A percentile compares a stretch with the other conserved stretches of the same genome.
Conservation (phyloP, 2,113 vertebrate species). For the Eonycteris spelaea region DNA sequence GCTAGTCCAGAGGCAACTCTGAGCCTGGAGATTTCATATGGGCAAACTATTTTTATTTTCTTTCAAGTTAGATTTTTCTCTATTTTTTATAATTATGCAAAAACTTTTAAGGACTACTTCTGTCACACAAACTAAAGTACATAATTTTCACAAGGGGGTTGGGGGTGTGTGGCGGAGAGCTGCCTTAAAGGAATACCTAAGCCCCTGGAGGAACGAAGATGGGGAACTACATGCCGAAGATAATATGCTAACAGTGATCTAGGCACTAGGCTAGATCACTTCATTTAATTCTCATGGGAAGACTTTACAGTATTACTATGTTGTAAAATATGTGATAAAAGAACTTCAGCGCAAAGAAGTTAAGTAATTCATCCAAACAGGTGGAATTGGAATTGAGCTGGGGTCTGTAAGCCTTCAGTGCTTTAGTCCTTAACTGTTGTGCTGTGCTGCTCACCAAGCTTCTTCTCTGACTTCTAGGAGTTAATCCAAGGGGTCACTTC, state of each 20-base stretch:
- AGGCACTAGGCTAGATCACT: neutral
- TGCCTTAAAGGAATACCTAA: neutral
- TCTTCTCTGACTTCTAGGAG: neutral
- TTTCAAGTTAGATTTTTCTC: neutral
- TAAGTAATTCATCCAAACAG: neutral
- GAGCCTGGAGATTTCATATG: neutral
- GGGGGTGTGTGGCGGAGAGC: neutral
- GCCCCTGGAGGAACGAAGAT: neutral
- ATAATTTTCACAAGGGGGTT: neutral
- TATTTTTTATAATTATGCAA: neutral
- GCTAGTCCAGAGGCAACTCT: accelerated
- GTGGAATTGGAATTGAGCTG: neutral
- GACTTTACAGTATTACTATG: neutral
- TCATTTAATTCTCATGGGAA: neutral
- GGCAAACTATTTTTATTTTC: neutral
- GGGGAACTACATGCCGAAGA: neutral
- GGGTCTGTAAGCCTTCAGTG: neutral
- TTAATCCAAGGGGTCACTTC: neutral
- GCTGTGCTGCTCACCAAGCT: neutral
- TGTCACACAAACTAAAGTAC: neutral
- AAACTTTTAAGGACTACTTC: neutral
- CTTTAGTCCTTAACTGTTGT: neutral
- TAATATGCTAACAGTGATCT: neutral
- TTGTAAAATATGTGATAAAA: neutral
- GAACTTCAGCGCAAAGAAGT: neutral